Percentiles rank a stretch among this genome's conserved stretches.
phyloP scores from a whole-genome alignment of 2,113 vertebrate genomes.

The Parotia lawesii region DNA sequence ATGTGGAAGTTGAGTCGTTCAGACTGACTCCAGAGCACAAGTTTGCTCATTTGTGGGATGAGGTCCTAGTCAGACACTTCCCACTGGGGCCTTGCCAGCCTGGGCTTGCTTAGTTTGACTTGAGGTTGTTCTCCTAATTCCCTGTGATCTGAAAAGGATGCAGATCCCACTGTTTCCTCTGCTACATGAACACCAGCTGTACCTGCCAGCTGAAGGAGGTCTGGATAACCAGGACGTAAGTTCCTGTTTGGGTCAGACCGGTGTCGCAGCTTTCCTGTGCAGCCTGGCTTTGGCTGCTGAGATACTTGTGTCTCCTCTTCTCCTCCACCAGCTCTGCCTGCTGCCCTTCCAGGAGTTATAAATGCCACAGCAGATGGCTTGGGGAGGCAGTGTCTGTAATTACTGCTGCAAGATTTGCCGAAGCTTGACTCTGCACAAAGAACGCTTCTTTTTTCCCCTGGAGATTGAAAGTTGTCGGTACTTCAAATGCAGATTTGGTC shows the following conservation, averaged over 20 bases:
- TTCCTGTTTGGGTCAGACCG: neutral
- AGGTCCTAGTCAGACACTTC: neutral
- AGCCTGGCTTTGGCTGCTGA: neutral
- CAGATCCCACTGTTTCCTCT: neutral
- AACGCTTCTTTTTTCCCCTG: neutral
- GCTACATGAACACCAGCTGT: accelerated
- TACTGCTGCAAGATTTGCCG: slow-evolving; percentile 10
- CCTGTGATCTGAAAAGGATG: neutral
- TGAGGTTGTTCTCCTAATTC: neutral
- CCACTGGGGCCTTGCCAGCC: neutral
- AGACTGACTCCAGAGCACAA: neutral
- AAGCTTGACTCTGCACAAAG: slow-evolving; percentile 15
- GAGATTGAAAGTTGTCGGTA: neutral
- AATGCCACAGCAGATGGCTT: slow-evolving; percentile 59
- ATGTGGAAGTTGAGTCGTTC: neutral
- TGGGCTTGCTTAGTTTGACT: neutral
- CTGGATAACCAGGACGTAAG: neutral
- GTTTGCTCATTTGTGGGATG: neutral
- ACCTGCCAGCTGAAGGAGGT: neutral
- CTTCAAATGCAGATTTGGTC: slow-evolving; percentile 46
- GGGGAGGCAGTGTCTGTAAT: slow-evolving; percentile 32
- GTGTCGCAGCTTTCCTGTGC: neutral
- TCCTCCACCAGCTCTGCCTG: neutral
- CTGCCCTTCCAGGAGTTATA: slow-evolving; percentile 46
- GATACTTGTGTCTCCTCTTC: neutral